Conservation (phyloP, 1,140 invertebrate species). For the Papilio polytes region DNA sequence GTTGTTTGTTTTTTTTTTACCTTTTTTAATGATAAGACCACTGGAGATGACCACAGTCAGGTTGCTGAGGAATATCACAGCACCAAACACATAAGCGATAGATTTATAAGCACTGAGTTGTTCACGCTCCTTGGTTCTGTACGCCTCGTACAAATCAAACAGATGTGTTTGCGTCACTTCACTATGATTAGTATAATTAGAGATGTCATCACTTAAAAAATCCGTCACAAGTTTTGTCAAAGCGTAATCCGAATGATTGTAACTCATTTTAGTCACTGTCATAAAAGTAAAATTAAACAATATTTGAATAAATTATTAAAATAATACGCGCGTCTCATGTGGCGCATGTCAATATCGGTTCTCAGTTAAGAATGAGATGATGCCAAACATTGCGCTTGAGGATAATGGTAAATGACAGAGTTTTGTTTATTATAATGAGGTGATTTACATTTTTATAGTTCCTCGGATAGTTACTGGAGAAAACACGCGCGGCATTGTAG, state of each 20-base stretch:
- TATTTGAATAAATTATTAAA: conserved; percentile 39
- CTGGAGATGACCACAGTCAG: conserved; percentile 85
- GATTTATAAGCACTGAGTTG: conserved; percentile 61
- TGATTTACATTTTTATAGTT: conserved; percentile 68
- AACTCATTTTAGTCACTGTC: conserved; percentile 37
- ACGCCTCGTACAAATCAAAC: conserved; percentile 62
- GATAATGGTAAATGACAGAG: conserved; percentile 52
- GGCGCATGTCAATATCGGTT: conserved; percentile 60
- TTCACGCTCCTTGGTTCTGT: conserved; percentile 58
- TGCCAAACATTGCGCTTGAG: conserved; percentile 57
- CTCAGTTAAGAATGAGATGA: conserved; percentile 58
- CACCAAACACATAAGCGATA: conserved; percentile 74
- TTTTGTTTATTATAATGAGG: conserved; percentile 66
- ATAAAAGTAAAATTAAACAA: not conserved
- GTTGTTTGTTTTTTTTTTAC: conserved; percentile 57
- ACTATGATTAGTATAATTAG: conserved; percentile 47
- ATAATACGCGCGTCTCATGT: conserved; percentile 41
- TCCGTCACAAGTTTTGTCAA: conserved; percentile 24
- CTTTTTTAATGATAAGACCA: conserved; percentile 84
- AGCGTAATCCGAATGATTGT: conserved; percentile 38
- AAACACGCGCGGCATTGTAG: conserved; percentile 27
- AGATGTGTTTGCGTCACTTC: conserved; percentile 50
- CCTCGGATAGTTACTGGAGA: conserved; percentile 39
- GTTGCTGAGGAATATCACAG: conserved; percentile 83
- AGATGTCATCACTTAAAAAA: conserved; percentile 22